Evolutionary conservation across 2,113 vertebrate species (phyloP).

Genomic region (Arvicanthis niloticus): DNA sequence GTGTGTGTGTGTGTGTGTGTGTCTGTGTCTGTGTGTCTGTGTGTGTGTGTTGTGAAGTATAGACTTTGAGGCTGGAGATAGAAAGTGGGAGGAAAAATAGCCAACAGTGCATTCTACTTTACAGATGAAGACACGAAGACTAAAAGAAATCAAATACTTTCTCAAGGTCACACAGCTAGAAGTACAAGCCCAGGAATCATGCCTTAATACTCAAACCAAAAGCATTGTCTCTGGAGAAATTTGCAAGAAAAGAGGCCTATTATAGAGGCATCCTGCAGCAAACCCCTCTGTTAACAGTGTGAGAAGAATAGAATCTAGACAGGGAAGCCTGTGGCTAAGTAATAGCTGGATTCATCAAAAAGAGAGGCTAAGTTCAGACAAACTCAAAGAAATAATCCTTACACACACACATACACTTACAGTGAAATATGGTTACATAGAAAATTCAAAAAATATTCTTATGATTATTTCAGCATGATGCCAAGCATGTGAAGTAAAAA

Average conservation of each 20-base stretch:
- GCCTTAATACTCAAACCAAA: conserved; percentile 1
- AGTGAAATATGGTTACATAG: neutral
- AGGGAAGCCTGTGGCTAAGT: neutral
- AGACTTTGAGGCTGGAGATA: neutral
- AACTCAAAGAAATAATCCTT: conserved; percentile 25
- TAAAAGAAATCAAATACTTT: neutral
- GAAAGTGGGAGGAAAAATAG: neutral
- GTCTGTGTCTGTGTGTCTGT: neutral
- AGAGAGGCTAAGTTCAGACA: neutral
- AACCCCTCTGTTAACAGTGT: neutral
- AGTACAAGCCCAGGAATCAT: neutral
- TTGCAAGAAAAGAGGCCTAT: neutral
- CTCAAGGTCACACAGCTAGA: neutral
- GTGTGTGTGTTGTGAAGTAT: neutral
- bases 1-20: neutral
- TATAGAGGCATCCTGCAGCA: neutral
- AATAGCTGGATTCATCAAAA: conserved; percentile 22
- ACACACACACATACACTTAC: neutral
- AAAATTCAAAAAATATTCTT: conserved; percentile 21
- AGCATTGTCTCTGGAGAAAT: neutral
- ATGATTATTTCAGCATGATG: neutral
- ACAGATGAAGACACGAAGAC: neutral
- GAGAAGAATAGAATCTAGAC: neutral
- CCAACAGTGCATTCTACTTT: neutral
- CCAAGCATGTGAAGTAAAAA: conserved; percentile 25